Base-by-base conservation (phyloP, 2,888 invertebrate species). In the Megamerina dolium region DNA sequence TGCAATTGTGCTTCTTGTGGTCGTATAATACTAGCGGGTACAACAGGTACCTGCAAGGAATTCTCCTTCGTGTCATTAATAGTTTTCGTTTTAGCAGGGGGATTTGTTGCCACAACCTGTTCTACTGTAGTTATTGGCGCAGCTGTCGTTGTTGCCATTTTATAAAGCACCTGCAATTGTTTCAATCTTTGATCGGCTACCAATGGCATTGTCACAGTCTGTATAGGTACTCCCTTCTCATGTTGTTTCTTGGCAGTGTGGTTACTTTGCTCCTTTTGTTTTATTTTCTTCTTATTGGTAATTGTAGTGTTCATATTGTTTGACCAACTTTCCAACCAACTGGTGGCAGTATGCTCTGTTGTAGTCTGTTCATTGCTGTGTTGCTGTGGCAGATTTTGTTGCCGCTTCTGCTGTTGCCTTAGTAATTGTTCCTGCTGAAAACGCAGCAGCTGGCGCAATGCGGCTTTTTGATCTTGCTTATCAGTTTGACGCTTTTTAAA, bases 311-410 rank as follows among this genome's bases (percentile, higher is more conserved):
- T 60, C 73, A 79, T 75, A 50, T 75, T 75, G 45, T 78, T 72
- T 0, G 80, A 79, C 83, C 83, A 83, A 32, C 65, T 73, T 45
- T 77, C 73, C 9, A 83, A 68, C 72, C 79, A 83, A 41, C 48
- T 63, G 17, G 59, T 52, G 3, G 55, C 57, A 40, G 52, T 58
- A 1, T 55, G 57, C 31, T 65, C 63, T 2, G 58, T 61, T 9
- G 58, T 51, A 17, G 52, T 56, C 27, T 75, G 72, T 1, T 76
- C 73, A n/a, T n/a, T n/a, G n/a, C n/a, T n/a, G n/a, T n/a, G n/a
- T n/a, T n/a, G n/a, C n/a, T n/a, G n/a, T n/a, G n/a, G n/a, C 0
- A 74, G 75, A 9, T 76, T 75, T 2, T 74, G 66, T 49, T 75
- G 68, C 14, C 23, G 37, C 49, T 75, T 68, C 14, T 30, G 37